These are phyloP conservation scores for Pollachius pollachius DNA, from an alignment of 2,113 vertebrate genomes.

Conservation along the genomic window DNA sequence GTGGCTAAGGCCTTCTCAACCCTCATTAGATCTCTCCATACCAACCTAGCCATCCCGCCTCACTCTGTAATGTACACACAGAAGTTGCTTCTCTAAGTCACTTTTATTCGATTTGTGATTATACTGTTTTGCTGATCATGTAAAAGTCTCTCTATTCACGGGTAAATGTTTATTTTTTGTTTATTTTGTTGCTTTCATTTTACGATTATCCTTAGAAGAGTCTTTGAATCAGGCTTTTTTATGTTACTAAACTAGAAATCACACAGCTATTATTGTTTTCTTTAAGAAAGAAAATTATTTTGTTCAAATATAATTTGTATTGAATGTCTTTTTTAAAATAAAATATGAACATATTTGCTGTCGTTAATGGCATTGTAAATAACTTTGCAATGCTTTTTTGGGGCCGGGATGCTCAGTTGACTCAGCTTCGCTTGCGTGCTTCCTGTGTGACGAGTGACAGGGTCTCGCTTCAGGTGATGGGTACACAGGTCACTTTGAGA, in stretches of 20 bases:
- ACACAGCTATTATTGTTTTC: constrained; percentile 64
- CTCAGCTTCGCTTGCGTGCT: neutral
- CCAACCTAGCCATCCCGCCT: constrained; percentile 57
- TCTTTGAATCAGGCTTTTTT: constrained; percentile 63
- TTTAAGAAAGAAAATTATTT: constrained; percentile 67
- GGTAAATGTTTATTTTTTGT: constrained; percentile 61
- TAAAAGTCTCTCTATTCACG: constrained; percentile 72
- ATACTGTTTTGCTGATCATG: constrained; percentile 42
- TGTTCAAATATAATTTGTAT: constrained; percentile 77
- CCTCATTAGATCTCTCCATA: constrained; percentile 42
- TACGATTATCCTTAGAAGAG: constrained; percentile 57
- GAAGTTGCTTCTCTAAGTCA: constrained; percentile 45
- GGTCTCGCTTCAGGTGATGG: constrained; percentile 20
- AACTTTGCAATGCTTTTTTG: no score
- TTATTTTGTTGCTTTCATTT: constrained; percentile 27
- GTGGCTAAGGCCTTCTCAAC: constrained; percentile 40
- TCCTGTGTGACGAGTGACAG: neutral
- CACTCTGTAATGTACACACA: constrained; percentile 59
- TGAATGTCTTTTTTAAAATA: constrained; percentile 74
- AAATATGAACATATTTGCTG: constrained; percentile 69
- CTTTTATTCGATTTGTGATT: constrained; percentile 20
- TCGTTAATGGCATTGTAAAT: no score
- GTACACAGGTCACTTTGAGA: constrained; percentile 29
- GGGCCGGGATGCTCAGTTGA: no score
- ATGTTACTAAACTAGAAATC: constrained; percentile 71